These are phyloP conservation scores for Clarias macrocephalus DNA, from an alignment of 2,113 vertebrate species.

Conservation along the genomic window DNA sequence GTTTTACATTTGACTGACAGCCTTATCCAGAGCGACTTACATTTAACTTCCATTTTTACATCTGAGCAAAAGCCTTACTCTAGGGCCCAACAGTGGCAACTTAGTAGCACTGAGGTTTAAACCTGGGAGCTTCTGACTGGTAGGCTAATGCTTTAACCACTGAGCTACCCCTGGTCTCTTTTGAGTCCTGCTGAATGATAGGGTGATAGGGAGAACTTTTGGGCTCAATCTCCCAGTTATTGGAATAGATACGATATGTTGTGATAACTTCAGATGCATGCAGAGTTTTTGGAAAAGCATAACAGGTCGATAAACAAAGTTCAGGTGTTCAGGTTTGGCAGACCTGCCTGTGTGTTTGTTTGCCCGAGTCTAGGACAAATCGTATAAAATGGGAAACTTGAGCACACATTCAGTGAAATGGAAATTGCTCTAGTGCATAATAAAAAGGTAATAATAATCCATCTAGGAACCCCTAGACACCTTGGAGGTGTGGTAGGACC, in stretches of 20 bases:
- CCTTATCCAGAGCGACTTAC: too few relatives aligned
- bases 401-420: background rate
- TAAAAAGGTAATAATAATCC: background rate
- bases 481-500: too few relatives aligned
- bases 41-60: too few relatives aligned
- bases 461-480: too few relatives aligned
- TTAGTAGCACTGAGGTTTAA: too few relatives aligned
- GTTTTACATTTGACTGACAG: background rate
- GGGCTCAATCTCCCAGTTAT: background rate
- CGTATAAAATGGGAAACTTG: background rate
- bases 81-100: too few relatives aligned
- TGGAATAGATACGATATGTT: background rate
- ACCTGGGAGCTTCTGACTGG: too few relatives aligned
- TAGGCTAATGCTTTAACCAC: too few relatives aligned
- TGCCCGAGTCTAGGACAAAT: background rate
- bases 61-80: too few relatives aligned
- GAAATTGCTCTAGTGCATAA: background rate
- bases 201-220: background rate
- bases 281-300: background rate
- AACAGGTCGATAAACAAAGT: background rate
- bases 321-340: background rate
- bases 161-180: too few relatives aligned
- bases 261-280: background rate
- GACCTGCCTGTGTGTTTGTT: background rate
- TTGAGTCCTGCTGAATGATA: too few relatives aligned